phyloP scores from a whole-genome alignment of 1,140 invertebrate genomes.

The Phenacoccus solenopsis region DNA sequence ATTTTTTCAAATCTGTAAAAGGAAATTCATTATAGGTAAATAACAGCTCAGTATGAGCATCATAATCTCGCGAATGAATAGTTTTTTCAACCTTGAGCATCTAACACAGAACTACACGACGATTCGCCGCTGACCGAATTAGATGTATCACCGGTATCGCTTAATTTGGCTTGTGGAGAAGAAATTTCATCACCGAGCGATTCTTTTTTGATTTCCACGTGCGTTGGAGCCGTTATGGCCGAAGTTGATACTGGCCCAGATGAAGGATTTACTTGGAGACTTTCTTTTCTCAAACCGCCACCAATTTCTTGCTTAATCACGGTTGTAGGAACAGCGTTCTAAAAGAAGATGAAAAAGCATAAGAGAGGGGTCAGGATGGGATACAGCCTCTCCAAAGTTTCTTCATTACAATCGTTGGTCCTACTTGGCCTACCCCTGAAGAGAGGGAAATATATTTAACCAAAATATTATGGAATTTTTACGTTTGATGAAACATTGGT shows the following conservation, averaged over 20 bases:
- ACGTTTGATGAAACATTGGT: no score
- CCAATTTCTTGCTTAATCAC: neutral
- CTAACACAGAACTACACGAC: neutral
- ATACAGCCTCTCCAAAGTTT: no score
- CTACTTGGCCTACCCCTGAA: no score
- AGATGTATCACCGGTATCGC: neutral
- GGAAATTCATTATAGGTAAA: no score
- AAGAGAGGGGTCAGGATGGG: no score
- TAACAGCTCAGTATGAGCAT: no score
- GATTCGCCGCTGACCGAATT: slow-evolving; percentile 8
- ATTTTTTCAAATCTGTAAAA: slow-evolving; percentile 42
- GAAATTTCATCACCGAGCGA: neutral
- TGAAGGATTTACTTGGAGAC: neutral
- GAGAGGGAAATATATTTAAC: no score
- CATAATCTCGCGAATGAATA: no score
- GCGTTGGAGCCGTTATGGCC: slow-evolving; percentile 19
- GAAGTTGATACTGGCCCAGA: slow-evolving; percentile 8
- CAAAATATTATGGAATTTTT: no score
- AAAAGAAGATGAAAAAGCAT: no score
- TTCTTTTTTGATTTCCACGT: slow-evolving; percentile 22
- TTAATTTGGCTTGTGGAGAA: neutral
- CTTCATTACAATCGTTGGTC: no score
- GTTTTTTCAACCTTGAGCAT: neutral
- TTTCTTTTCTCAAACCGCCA: neutral
- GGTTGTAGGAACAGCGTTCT: no score